Evolutionary conservation across 2,797 vertebrate species (phyloP), one percentile per base, ranked within the genome.

Genomic region (Vespertilio murinus): DNA sequence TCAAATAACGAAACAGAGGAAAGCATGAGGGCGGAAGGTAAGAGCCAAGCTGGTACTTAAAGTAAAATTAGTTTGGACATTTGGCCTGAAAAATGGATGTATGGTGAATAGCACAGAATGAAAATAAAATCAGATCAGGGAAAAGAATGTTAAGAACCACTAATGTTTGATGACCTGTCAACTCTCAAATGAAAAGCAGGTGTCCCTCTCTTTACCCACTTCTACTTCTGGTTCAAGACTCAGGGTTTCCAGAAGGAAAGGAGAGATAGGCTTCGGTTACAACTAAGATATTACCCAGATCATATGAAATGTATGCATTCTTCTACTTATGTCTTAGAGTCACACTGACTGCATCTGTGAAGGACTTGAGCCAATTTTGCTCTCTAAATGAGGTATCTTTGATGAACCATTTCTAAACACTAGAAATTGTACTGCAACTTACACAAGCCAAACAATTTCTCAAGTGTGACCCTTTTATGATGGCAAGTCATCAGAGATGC

Each of bases 161-260:
- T 74, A 56, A 75, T 84, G 81, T 78, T 87, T 94, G 88, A 88
- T 84, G 85, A 92, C 49, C 33, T 94, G 93, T 85, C 86, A 89
- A 35, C 54, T 95, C 35, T 25, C 85, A 93, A 89, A 87, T 95
- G 81, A 93, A 86, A 94, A 95, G 47, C 85, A 90, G 92, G 69
- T 90, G 73, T 64, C 30, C 30, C 8, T 65, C 18, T 80, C 38
- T 25, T 65, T 80, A n/a, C 20, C 6, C 22, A 25, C 16, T 67
- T 22, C 42, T 75, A 33, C 10, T 61, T 22, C 47, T 75, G 64
- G 59, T 45, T 82, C 5, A 94, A 92, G 47, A 64, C 40, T 28
- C 40, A 3, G 25, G 13, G 3, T 40, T 95, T 87, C 54, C 30
- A 65, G 70, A 69, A 18, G 30, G 33, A 65, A 56, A 93, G 47